Percentiles rank a stretch among this genome's conserved stretches.
Conservation (phyloP, 2,113 vertebrate genomes). For the Neodontobutis hainanensis region DNA sequence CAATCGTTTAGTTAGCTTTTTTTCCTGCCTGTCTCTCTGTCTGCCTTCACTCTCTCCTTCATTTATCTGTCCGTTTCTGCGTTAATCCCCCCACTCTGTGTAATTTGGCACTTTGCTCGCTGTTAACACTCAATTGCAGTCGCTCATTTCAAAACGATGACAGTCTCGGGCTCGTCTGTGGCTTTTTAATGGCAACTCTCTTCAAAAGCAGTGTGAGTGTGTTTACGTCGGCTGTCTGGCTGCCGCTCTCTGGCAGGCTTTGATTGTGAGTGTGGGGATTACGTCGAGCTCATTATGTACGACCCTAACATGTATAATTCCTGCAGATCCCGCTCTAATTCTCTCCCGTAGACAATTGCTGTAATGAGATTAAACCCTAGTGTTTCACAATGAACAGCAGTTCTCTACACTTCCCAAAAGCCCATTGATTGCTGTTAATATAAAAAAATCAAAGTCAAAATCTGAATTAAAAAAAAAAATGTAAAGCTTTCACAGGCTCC, state of each 20-base stretch:
- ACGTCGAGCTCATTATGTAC: slow-evolving; percentile 73
- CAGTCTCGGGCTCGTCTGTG: slow-evolving; percentile 54
- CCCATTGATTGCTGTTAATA: background rate
- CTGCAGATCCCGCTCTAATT: slow-evolving; percentile 77
- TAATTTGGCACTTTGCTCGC: slow-evolving; percentile 65
- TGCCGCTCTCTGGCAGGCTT: slow-evolving; percentile 53
- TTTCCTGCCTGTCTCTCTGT: slow-evolving; percentile 11
- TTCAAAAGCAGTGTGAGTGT: slow-evolving; percentile 47
- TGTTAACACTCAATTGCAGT: slow-evolving; percentile 70
- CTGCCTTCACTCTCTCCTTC: slow-evolving; percentile 26
- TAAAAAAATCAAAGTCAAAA: background rate
- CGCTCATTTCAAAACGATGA: slow-evolving; percentile 62
- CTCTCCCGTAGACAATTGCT: slow-evolving; percentile 77
- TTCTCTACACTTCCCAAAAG: slow-evolving; percentile 31
- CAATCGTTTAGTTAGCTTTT: slow-evolving; percentile 36
- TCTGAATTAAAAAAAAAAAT: too few species aligned
- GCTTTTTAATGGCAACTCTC: slow-evolving; percentile 54
- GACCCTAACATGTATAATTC: slow-evolving; percentile 78
- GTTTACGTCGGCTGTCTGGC: slow-evolving; percentile 38
- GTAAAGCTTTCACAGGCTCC: too few species aligned
- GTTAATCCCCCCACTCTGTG: slow-evolving; percentile 66
- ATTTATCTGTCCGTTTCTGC: slow-evolving; percentile 67
- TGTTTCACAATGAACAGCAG: slow-evolving; percentile 51
- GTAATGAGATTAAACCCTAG: slow-evolving; percentile 79
- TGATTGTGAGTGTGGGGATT: slow-evolving; percentile 74